These are phyloP conservation scores for Characodon lateralis DNA, from an alignment of 2,797 vertebrate genomes.

Conservation along the genomic window DNA sequence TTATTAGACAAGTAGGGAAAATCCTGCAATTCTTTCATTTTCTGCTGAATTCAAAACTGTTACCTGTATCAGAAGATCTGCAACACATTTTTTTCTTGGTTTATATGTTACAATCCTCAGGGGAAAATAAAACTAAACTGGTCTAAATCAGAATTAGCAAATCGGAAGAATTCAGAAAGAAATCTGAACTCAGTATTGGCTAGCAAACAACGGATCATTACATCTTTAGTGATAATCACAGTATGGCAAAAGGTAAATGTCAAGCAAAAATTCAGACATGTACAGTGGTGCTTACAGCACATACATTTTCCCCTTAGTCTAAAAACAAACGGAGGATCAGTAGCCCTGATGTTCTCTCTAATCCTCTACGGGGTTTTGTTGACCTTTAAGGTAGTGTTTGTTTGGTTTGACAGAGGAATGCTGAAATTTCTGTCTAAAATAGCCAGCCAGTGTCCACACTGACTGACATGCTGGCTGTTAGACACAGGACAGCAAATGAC, in stretches of 20 bases:
- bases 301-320: slow-evolving; percentile 8
- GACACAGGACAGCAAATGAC: slow-evolving; percentile 71
- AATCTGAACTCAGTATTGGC: neutral
- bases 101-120: neutral
- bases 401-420: slow-evolving; percentile 65
- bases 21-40: neutral
- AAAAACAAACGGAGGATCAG: slow-evolving; percentile 39
- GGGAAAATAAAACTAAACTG: neutral
- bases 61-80: neutral
- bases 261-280: neutral
- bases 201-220: neutral
- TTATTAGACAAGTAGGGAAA: neutral
- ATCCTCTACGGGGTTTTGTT: slow-evolving; percentile 47
- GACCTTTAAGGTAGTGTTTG: slow-evolving; percentile 65
- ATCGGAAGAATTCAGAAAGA: neutral
- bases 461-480: slow-evolving; percentile 54
- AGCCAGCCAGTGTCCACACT: slow-evolving; percentile 63
- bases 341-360: slow-evolving; percentile 24
- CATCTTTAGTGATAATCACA: neutral
- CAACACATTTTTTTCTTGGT: neutral
- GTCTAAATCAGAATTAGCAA: neutral
- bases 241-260: slow-evolving; percentile 11
- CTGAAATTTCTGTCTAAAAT: slow-evolving; percentile 71
- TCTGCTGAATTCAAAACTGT: neutral
- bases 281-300: neutral